Conservation (phyloP, 2,888 invertebrate species). For the Brachylomia viminalis region DNA sequence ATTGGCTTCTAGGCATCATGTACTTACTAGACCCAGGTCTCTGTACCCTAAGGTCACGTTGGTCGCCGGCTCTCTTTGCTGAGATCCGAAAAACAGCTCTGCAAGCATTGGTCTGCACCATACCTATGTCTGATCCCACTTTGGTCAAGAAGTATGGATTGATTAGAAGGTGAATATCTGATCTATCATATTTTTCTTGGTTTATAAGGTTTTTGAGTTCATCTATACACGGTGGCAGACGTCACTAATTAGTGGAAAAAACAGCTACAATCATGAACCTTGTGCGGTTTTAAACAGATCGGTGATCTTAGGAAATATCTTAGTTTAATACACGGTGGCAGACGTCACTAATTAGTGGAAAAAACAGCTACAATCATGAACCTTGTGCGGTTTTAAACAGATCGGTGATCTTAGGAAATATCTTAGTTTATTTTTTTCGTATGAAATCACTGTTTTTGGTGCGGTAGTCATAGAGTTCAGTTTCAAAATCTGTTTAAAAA, state of each 20-base stretch:
- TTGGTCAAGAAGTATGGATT: conserved; percentile 76
- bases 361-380: not conserved
- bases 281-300: too few species aligned
- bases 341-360: too few species aligned
- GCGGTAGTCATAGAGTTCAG: not conserved
- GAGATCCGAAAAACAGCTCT: conserved; percentile 80
- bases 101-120: conserved; percentile 78
- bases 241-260: not conserved
- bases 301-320: not conserved
- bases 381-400: too few species aligned
- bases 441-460: not conserved
- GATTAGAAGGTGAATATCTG: conserved; percentile 76
- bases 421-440: not conserved
- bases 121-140: conserved; percentile 70
- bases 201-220: not conserved
- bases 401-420: not conserved
- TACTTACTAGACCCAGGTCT: conserved; percentile 84
- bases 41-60: conserved; percentile 73
- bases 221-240: too few species aligned
- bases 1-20: conserved; percentile 84
- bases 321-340: too few species aligned
- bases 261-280: not conserved
- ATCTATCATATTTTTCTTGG: not conserved
- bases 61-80: conserved; percentile 79
- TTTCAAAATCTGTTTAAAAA: not conserved